Evolutionary conservation across 2,797 vertebrate genomes (phyloP).

Genomic region (Botia almorhae): DNA sequence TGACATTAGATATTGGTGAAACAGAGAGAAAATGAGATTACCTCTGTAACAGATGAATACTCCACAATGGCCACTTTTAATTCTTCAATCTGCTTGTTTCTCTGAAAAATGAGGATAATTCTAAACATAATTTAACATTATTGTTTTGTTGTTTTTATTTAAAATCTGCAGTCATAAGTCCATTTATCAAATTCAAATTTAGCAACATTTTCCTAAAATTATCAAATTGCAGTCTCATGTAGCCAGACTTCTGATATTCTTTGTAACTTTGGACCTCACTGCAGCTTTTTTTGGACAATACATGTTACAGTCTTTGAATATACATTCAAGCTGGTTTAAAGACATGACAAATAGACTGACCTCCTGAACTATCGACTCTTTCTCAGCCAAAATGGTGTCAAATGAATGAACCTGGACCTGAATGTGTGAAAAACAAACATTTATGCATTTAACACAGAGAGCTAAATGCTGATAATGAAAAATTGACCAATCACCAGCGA

Average conservation of each 20-base stretch:
- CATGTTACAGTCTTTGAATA: no score
- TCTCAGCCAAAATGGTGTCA: slow-evolving; percentile 76
- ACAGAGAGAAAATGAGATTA: slow-evolving; percentile 56
- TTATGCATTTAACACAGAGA: neutral
- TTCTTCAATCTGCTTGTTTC: slow-evolving; percentile 80
- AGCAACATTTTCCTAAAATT: no score
- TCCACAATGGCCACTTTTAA: slow-evolving; percentile 82
- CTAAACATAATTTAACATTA: neutral
- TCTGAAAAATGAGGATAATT: slow-evolving; percentile 72
- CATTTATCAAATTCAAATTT: no score
- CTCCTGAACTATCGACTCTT: slow-evolving; percentile 81
- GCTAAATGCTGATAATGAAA: neutral
- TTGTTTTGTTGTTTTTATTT: no score
- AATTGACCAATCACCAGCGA: neutral
- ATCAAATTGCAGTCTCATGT: no score
- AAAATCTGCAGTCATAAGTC: no score
- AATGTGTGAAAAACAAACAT: neutral
- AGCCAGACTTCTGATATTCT: no score
- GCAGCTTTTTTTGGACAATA: no score
- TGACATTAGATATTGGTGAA: neutral
- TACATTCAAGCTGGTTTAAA: no score
- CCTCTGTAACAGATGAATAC: slow-evolving; percentile 85
- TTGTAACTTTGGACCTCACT: no score
- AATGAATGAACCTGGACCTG: slow-evolving; percentile 82
- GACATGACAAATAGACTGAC: slow-evolving; percentile 68